phyloP scores from a whole-genome alignment of 2,888 invertebrate species.

The Girardia tigrina region DNA sequence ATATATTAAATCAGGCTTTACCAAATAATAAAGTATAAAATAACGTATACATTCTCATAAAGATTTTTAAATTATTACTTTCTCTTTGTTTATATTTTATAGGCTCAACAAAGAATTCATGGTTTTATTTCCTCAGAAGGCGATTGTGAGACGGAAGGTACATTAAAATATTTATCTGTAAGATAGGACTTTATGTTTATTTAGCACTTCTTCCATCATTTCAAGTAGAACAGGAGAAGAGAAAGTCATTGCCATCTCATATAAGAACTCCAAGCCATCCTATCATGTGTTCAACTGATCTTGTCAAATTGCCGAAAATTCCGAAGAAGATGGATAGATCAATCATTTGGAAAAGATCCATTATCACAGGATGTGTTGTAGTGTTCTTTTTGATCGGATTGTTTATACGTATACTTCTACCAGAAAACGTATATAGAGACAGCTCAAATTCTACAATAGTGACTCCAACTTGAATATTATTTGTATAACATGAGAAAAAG shows the following conservation, averaged over 20 bases:
- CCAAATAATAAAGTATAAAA: no score
- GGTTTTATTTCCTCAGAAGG: background rate
- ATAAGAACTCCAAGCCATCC: conserved; percentile 12
- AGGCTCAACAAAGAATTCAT: background rate
- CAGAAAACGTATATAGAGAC: background rate
- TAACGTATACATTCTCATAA: no score
- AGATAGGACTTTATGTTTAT: background rate
- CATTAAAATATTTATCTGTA: background rate
- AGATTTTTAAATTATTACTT: no score
- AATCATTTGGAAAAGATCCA: background rate
- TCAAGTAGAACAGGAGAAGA: background rate
- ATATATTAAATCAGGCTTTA: no score
- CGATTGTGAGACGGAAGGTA: background rate
- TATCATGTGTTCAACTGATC: background rate
- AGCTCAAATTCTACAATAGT: background rate
- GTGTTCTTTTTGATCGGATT: background rate
- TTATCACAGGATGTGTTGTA: background rate
- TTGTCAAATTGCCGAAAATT: background rate
- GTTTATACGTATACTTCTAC: background rate
- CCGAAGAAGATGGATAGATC: background rate
- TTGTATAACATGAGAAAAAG: no score
- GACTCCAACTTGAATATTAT: no score
- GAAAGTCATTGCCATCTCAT: background rate
- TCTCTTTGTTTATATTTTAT: no score
- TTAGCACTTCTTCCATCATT: background rate